Conservation (phyloP, 2,113 vertebrate genomes). For the Charadrius vociferus region DNA sequence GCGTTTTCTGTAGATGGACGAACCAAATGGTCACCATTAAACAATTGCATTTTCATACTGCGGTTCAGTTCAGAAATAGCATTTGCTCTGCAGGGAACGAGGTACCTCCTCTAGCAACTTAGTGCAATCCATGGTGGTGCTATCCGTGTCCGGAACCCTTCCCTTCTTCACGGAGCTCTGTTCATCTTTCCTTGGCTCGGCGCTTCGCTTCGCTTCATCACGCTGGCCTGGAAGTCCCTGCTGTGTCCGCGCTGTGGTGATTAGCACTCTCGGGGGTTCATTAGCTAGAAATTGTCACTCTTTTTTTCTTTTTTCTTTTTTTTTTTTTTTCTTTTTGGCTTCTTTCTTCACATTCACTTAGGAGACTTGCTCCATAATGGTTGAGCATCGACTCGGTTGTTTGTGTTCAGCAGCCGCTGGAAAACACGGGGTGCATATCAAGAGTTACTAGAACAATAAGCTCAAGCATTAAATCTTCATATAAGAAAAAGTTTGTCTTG, state of each 20-base stretch:
- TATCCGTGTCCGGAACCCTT: conserved; percentile 32
- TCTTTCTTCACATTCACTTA: background rate
- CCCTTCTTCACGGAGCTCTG: conserved; percentile 8
- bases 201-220: background rate
- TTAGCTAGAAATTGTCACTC: background rate
- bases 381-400: background rate
- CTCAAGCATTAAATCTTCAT: background rate
- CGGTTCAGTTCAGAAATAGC: conserved; percentile 61
- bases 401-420: background rate
- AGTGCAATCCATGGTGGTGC: conserved; percentile 70
- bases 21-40: conserved; percentile 67
- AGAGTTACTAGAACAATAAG: background rate
- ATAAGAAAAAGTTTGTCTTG: background rate
- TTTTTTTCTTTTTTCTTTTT: background rate
- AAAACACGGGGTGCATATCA: background rate
- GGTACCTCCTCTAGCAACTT: conserved; percentile 68
- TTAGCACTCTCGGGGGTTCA: background rate
- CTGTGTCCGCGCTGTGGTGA: background rate
- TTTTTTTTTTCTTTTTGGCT: background rate
- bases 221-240: conserved; percentile 9
- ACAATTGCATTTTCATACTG: conserved; percentile 38
- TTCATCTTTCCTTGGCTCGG: conserved; percentile 9
- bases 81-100: conserved; percentile 66
- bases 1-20: conserved; percentile 73
- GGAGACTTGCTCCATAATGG: conserved; percentile 28